A percentile compares a stretch with the other conserved stretches of the same genome.
Evolutionary conservation across 2,797 vertebrate genomes (phyloP).

Genomic region (Phoxinus dragarum): DNA sequence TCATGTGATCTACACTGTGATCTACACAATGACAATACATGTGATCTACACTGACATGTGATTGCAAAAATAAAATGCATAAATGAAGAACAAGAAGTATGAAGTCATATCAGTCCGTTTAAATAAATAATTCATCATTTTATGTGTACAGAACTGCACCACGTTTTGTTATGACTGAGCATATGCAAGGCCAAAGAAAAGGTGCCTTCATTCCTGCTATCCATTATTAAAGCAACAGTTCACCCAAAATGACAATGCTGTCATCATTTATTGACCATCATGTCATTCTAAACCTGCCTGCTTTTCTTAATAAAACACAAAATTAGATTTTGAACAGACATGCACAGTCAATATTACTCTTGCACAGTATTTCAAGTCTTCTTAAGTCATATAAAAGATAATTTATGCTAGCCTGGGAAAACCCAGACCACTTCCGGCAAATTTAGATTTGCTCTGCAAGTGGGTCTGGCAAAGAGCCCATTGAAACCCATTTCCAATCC

Average conservation of each 20-base stretch:
- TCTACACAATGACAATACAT: too few relatives aligned
- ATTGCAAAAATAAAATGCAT: neutral
- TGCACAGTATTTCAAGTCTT: neutral
- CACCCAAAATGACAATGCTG: conserved; percentile 2
- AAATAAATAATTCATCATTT: neutral
- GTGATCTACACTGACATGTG: neutral
- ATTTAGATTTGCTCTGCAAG: too few relatives aligned
- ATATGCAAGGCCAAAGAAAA: conserved; percentile 12
- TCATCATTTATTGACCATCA: conserved; percentile 6
- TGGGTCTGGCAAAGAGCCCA: too few relatives aligned
- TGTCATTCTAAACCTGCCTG: neutral
- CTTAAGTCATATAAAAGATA: neutral
- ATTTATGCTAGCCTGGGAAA: too few relatives aligned
- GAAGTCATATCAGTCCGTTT: neutral
- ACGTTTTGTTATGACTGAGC: neutral
- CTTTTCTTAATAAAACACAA: conserved; percentile 6
- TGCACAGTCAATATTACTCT: neutral
- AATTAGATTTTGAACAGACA: neutral
- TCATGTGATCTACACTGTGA: neutral
- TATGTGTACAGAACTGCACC: neutral
- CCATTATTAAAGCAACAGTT: conserved; percentile 19
- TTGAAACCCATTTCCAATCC: too few relatives aligned
- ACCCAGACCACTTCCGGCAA: too few relatives aligned
- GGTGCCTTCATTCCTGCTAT: neutral
- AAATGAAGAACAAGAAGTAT: neutral